phyloP scores from a whole-genome alignment of 2,113 vertebrate genomes.

The Pomatorhinus ruficollis region DNA sequence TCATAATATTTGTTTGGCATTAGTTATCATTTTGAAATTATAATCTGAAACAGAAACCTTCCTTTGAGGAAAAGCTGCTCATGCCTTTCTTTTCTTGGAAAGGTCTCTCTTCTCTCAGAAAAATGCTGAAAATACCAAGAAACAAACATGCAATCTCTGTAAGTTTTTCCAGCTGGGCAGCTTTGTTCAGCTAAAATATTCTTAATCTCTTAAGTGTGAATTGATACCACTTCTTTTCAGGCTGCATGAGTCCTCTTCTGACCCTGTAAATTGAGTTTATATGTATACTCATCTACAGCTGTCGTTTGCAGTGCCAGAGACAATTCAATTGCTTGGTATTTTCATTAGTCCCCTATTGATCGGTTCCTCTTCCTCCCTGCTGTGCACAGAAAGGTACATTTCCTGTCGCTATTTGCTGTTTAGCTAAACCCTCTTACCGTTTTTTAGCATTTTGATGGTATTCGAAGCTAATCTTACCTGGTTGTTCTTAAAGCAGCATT shows the following conservation, averaged over 20 bases:
- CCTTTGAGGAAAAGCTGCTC: neutral
- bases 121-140: neutral
- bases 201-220: neutral
- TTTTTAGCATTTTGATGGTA: neutral
- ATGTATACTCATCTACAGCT: neutral
- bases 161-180: neutral
- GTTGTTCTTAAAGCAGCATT: neutral
- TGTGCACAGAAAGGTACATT: neutral
- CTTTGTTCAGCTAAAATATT: neutral
- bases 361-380: neutral
- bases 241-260: slow-evolving; percentile 38
- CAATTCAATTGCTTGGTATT: slow-evolving; percentile 57
- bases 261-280: slow-evolving; percentile 56
- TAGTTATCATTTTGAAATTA: neutral
- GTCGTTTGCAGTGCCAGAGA: slow-evolving; percentile 20
- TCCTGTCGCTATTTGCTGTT: slow-evolving; percentile 4
- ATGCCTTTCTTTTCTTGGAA: neutral
- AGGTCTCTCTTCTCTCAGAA: neutral
- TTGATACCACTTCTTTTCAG: neutral
- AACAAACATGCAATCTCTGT: neutral
- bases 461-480: neutral
- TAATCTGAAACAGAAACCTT: neutral
- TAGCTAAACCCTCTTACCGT: neutral
- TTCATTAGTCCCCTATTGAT: slow-evolving; percentile 39
- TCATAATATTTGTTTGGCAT: neutral